Base-by-base conservation (phyloP, 1,140 invertebrate genomes). In the Lordiphosa collinella region DNA sequence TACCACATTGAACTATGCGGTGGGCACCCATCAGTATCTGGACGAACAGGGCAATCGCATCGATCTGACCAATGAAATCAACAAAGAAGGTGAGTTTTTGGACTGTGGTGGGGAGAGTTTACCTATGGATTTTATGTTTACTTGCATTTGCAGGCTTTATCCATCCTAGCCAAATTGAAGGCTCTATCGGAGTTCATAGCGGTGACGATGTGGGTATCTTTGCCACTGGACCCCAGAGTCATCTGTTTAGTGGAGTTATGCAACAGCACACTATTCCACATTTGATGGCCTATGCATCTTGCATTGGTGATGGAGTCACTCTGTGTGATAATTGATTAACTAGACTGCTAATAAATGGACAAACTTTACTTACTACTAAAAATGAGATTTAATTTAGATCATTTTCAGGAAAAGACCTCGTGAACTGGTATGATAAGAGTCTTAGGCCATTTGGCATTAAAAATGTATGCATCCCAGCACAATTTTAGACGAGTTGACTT, bases 261-360 rank as follows among this genome's bases (percentile, higher is more conserved):
- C 94, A 96, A 60, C 95, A 96, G 85, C 93, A 91, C 76, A 93
- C 94, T 70, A 92, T 96, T 16, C 92, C 94, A 18, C 94, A 95
- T 80, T 91, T 93, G 10, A 92, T 96, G 75, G 93, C 93, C 1
- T 93, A 93, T 60, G 91, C 93, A 1, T 89, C 90, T 1, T 93
- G 93, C 58, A 89, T 92, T 13, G 91, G 91, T 11, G 34, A 79
- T 18, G 88, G 85, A 0, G 56, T 60, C 12, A 85, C 63, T 25
- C 35, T 86, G 11, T 88, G 86, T 36, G 62, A 88, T 51, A 43
- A 38, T 29, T 11, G 25, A 29, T 14, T 40, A n/a, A 22, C 16
- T 18, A 18, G 18, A 4, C 8, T 2, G 12, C 0, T 7, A 32
- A 12, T 10, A 40, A 11, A 29, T 34, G 8, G 22, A 12, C 0